phyloP scores from a whole-genome alignment of 2,888 invertebrate genomes.

The Nomada lathburiana region DNA sequence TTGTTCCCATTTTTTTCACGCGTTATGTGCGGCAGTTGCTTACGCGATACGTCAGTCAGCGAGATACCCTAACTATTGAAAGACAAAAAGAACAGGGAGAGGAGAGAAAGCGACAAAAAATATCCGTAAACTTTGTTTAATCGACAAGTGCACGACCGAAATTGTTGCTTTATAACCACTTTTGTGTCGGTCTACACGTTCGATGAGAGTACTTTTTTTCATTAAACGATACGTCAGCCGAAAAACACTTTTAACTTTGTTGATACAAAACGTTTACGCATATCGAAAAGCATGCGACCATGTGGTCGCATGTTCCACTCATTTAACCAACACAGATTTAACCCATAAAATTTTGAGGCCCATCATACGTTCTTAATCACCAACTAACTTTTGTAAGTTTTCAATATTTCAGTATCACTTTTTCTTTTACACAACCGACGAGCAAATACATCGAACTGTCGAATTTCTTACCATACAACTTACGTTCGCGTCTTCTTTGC shows the following conservation, averaged over 20 bases:
- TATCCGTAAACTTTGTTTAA: neutral
- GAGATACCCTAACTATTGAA: neutral
- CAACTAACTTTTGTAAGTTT: neutral
- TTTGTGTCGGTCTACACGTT: too few relatives aligned
- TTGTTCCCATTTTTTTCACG: too few relatives aligned
- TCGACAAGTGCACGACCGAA: neutral
- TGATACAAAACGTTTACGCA: slow-evolving; percentile 32
- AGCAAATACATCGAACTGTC: slow-evolving; percentile 40
- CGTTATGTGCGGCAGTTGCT: too few relatives aligned
- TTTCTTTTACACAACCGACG: slow-evolving; percentile 22
- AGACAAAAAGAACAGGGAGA: neutral
- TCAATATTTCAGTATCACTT: slow-evolving; percentile 2
- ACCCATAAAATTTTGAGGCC: slow-evolving; percentile 1
- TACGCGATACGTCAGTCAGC: neutral
- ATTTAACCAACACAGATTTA: slow-evolving; percentile 9
- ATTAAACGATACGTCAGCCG: neutral
- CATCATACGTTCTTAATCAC: slow-evolving; percentile 38
- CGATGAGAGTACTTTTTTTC: neutral
- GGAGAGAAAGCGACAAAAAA: neutral
- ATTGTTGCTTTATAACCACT: neutral
- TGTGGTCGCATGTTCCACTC: slow-evolving; percentile 68
- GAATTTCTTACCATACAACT: slow-evolving; percentile 72
- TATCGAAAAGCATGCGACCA: slow-evolving; percentile 74
- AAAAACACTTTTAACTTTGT: slow-evolving; percentile 26
- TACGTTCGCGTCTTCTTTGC: slow-evolving; percentile 80